Evolutionary conservation across 2,113 vertebrate species (phyloP).

Genomic region (Ailuropoda melanoleuca): DNA sequence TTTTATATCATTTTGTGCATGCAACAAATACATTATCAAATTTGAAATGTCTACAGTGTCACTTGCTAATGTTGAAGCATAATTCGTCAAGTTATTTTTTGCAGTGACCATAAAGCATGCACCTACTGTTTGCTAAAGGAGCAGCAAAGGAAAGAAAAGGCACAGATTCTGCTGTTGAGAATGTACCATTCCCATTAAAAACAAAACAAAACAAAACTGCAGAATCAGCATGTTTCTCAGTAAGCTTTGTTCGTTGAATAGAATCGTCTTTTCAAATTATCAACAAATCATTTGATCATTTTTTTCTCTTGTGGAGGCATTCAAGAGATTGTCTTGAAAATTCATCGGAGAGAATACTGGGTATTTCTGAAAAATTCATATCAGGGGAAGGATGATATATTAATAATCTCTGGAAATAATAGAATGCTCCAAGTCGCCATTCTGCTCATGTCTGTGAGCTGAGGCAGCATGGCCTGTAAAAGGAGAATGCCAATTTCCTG

Average conservation of each 20-base stretch:
- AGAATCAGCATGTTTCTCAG: background rate
- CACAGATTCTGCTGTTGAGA: background rate
- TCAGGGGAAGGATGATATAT: background rate
- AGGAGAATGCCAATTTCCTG: background rate
- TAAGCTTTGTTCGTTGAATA: background rate
- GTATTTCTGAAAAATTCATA: conserved; percentile 20
- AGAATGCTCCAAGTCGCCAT: background rate
- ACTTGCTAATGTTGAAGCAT: background rate
- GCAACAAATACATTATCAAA: background rate
- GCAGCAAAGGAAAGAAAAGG: background rate
- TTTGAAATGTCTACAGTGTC: background rate
- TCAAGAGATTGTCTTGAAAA: background rate
- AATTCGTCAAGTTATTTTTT: background rate
- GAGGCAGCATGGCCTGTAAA: too few species aligned
- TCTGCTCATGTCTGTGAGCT: background rate
- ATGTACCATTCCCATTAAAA: background rate
- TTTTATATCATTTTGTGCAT: background rate
- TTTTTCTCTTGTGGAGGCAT: background rate
- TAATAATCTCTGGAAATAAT: conserved; percentile 4
- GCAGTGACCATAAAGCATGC: background rate
- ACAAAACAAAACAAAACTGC: background rate
- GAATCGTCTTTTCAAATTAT: background rate
- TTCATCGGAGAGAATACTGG: background rate
- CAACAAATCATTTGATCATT: background rate
- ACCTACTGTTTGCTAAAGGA: background rate